Evolutionary conservation across 2,113 vertebrate species (phyloP), one percentile per base, ranked within the genome.

Genomic region (Calonectris borealis): DNA sequence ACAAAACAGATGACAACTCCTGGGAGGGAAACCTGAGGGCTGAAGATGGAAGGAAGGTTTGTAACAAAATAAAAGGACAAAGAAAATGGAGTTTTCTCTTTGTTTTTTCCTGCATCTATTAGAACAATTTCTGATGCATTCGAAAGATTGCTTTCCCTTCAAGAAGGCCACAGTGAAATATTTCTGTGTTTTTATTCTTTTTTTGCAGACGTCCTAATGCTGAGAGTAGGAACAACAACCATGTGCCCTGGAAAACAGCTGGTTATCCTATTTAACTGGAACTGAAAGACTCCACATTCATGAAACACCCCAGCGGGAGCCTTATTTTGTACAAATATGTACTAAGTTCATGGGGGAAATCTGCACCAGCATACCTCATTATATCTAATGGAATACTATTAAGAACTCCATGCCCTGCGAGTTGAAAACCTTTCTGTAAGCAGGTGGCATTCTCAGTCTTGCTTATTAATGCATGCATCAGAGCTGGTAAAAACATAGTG

Each of bases 361-460:
- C 62, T 64, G 77, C 73, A 76, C 85, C 62, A 64, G 85, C 7
- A 14, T 8, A 66, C n/a, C 61, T 85, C 73, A 85, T 90, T 96
- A 91, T 78, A 78, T 65, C 84, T 92, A 96, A 96, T 87, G 68
- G 88, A 73, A 95, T 46, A 73, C 86, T 75, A 85, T 94, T 94
- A 91, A 70, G 61, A 87, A 54, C 83, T 86, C 82, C 82, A 54
- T 92, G 79, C 77, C 85, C 69, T 71, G 19, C 2, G 36, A 95
- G 78, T 25, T 89, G 86, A 93, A 95, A 95, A 76, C 78, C 58
- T 85, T 62, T 69, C 62, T 42, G 89, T 65, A 96, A 84, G 96
- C 93, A 97, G 94, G 91, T 94, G 91, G 93, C 81, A 80, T 85
- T 87, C 86, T 73, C 83, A 80, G 54, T 29, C 62, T 61, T 76